Conservation (phyloP, 1,140 invertebrate species). For the Drosophila mayri region DNA sequence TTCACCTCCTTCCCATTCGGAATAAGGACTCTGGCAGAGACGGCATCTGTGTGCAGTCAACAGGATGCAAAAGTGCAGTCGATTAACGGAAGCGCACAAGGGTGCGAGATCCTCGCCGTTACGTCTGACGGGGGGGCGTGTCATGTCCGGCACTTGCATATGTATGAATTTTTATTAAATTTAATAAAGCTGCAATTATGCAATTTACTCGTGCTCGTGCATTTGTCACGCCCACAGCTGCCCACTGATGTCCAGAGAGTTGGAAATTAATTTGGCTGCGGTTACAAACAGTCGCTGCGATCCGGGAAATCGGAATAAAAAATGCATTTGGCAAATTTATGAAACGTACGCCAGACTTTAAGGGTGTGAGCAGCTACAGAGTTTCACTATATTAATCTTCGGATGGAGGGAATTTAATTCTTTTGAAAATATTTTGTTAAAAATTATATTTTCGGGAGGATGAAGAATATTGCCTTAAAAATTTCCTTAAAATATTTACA, state of each 20-base stretch:
- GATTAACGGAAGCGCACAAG: slow-evolving; percentile 67
- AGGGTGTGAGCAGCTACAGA: background rate
- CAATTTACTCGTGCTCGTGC: slow-evolving; percentile 59
- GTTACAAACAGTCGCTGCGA: slow-evolving; percentile 30
- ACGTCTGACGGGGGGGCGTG: slow-evolving; percentile 42
- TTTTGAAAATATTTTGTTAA: too few species aligned
- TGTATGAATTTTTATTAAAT: slow-evolving; percentile 76
- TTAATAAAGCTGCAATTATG: slow-evolving; percentile 79
- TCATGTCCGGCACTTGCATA: slow-evolving; percentile 36
- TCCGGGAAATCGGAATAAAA: slow-evolving; percentile 24
- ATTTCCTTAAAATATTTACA: too few species aligned
- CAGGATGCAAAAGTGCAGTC: slow-evolving; percentile 78
- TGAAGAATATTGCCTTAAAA: too few species aligned
- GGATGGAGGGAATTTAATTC: background rate
- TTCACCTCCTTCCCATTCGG: background rate
- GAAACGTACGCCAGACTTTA: slow-evolving; percentile 17
- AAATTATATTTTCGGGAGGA: background rate
- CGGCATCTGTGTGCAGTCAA: slow-evolving; percentile 58
- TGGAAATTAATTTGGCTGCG: slow-evolving; percentile 73
- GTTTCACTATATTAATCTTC: background rate
- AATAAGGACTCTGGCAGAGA: slow-evolving; percentile 1
- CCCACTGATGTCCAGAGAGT: slow-evolving; percentile 32
- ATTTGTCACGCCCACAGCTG: slow-evolving; percentile 56
- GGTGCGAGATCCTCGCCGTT: slow-evolving; percentile 28
- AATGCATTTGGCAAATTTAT: slow-evolving; percentile 11